Evolutionary conservation across 2,113 vertebrate species (phyloP).

Genomic region (Pomatorhinus ruficollis): DNA sequence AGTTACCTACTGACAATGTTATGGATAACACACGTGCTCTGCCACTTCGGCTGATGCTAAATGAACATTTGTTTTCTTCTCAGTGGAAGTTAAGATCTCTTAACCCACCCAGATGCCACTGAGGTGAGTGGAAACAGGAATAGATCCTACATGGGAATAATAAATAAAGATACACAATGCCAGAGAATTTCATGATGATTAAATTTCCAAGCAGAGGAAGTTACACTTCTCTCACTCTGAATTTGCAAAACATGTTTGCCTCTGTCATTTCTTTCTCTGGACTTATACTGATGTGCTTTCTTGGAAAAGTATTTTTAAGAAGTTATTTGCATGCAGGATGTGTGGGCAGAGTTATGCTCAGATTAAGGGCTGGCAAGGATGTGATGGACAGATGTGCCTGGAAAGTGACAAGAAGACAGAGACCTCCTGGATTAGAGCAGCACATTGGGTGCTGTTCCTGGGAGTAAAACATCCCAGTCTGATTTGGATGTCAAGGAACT

Average conservation of each 20-base stretch:
- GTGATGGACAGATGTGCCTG: background rate
- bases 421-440: background rate
- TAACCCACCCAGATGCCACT: background rate
- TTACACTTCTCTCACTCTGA: background rate
- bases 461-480: background rate
- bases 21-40: rapidly evolving
- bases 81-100: background rate
- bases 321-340: background rate
- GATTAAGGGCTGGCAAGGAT: background rate
- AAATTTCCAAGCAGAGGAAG: background rate
- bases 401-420: background rate
- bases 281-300: background rate
- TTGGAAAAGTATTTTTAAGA: background rate
- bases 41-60: background rate
- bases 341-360: background rate
- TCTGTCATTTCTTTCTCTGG: background rate
- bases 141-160: background rate
- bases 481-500: background rate
- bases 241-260: background rate
- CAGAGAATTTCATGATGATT: background rate
- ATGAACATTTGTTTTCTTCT: background rate
- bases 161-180: background rate
- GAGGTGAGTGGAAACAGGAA: background rate
- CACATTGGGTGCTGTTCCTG: background rate
- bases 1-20: no score